Evolutionary conservation across 1,140 invertebrate species (phyloP), one percentile per base, ranked within the genome.

Genomic region (Agrilus planipennis): DNA sequence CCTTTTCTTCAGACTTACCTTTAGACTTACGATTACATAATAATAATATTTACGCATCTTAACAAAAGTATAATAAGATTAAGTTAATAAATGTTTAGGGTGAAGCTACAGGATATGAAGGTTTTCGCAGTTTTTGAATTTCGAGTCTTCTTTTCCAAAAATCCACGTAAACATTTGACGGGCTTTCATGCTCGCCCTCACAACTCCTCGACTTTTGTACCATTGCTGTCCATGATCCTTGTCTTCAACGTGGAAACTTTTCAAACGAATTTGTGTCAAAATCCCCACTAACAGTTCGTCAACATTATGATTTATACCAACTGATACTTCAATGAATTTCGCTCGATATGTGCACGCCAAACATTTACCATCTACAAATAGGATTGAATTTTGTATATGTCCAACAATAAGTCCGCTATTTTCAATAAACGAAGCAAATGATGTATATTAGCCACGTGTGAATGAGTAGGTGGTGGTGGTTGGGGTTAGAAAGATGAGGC

Each of bases 121-220:
- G 53, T 89, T 89, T 68, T 89, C 86, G 68, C 85, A 89, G 63
- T 88, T 85, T 63, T 88, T 89, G 63, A 88, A 87, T 63, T 89
- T 89, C 28, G 83, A 78, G 63, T 89, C 84, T 58, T 89, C 84
- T 54, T 88, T 89, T 28, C 85, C 84, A 58, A 90, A 81, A 15
- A 90, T 76, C 83, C 84, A 88, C 9, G 85, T 89, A 40, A 90
- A 72, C 79, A 89, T 84, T 61, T 89, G 84, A 28, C 84, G 67
- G 0, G 85, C 86, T 58, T 89, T 89, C 79, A 88, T 85, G 55
- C 82, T 87, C 1, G 84, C 85, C 46, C 83, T 64, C 5, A 88
- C 76, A 1, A 89, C 75, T 3, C 82, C 82, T 34, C 84, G 66
- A 37, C 80, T 86, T 55, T 86, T 86, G 60, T 85, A 87, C 83